Base-by-base conservation (phyloP, 2,888 invertebrate genomes). In the Gandaritis pyraliata region DNA sequence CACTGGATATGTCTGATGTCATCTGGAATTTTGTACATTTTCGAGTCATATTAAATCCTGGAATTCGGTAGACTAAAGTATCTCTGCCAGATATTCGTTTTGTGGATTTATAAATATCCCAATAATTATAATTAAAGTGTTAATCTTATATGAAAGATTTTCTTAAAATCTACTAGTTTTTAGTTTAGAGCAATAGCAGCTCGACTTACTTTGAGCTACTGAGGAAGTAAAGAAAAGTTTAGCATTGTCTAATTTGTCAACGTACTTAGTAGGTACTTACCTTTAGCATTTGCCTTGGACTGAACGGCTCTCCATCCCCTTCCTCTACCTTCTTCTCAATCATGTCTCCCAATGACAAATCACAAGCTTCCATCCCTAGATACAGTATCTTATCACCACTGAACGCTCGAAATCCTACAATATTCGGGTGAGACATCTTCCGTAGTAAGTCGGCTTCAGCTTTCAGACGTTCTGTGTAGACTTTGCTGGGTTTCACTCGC, bases 291-390 rank as follows among this genome's bases (percentile, higher is more conserved):
- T 94, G 86, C 45, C 88, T 84, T 0, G 94, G 92, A n/a, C 93
- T 84, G 76, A 96, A 95, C 0, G 95, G 94, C 0, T 93, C 93
- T 5, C 86, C 72, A 12, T 82, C 80, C 1, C 93, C 90, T 36
- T 95, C 95, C 7, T 95, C 95, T 7, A 88, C 77, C 58, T 94
- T 93, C 48, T 94, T 90, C 81, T 97, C 97, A 68, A 97, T 95
- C 81, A 96, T 89, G 74, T 96, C 95, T 1, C 96, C 96, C 3
- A 97, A 85, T 0, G 95, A 96, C 33, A 93, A 82, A 53, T 94
- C 94, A 76, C 96, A 95, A 56, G 95, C 95, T 80, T 97, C 97
- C 95, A 97, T 95, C 0, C 95, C 96, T 54, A 97, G 84, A 60
- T 95, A 95, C 58, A 95, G 90, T 64, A 94, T 93, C 51, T 87